Percentiles rank a stretch among this genome's conserved stretches.
phyloP scores from a whole-genome alignment of 2,888 invertebrate genomes.

The Drosophila borealis region DNA sequence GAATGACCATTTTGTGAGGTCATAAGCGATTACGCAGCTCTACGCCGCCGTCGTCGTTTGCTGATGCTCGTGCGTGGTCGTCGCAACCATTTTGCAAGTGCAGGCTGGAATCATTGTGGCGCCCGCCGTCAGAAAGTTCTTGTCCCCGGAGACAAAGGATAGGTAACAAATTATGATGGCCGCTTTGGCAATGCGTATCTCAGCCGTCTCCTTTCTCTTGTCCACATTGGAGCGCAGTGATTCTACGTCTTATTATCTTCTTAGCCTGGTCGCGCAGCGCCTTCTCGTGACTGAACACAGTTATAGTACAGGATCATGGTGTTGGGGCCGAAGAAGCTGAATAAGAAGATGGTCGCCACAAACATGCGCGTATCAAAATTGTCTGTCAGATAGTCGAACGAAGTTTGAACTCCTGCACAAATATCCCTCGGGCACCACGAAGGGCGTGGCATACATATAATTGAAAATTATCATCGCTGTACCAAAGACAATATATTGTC shows the following conservation, averaged over 20 bases:
- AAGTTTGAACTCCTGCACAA: slow-evolving; percentile 87
- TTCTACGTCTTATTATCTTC: slow-evolving; percentile 64
- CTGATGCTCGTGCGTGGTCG: too few relatives aligned
- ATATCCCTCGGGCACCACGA: slow-evolving; percentile 95
- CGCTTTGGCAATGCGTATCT: slow-evolving; percentile 94
- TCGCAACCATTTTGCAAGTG: slow-evolving; percentile 90
- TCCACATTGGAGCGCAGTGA: slow-evolving; percentile 64
- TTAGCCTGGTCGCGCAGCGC: slow-evolving; percentile 86
- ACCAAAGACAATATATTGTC: too few relatives aligned
- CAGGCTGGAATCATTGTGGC: slow-evolving; percentile 95
- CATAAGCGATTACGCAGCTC: slow-evolving; percentile 75
- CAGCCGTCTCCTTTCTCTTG: slow-evolving; percentile 86
- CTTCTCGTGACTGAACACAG: slow-evolving; percentile 93
- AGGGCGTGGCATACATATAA: slow-evolving; percentile 90
- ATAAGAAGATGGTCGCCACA: slow-evolving; percentile 88
- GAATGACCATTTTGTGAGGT: slow-evolving; percentile 85
- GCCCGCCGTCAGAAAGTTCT: too few relatives aligned
- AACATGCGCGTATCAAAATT: slow-evolving; percentile 86
- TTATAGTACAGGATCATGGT: slow-evolving; percentile 92
- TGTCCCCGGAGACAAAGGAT: too few relatives aligned
- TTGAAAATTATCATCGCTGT: slow-evolving; percentile 89
- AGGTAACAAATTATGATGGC: slow-evolving; percentile 94
- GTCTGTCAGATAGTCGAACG: slow-evolving; percentile 85
- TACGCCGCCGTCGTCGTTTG: too few relatives aligned
- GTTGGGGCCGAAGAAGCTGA: slow-evolving; percentile 92